Base-by-base conservation (phyloP, 64 coral and sea anemone species). In the Montipora efflorescens region DNA sequence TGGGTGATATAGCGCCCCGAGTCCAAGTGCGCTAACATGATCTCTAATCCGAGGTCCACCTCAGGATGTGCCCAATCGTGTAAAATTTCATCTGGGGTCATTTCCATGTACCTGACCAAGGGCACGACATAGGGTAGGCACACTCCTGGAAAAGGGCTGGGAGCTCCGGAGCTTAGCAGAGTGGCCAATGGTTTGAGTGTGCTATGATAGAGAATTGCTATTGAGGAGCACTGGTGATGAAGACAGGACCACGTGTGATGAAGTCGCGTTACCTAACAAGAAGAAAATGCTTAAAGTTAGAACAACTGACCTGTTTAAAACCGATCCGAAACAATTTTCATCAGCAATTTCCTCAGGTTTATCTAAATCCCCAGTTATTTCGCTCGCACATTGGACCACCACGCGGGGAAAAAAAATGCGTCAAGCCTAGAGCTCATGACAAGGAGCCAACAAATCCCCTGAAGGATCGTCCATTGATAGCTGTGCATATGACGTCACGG, bases 231-330 rank as follows among this genome's bases (percentile, higher is more conserved):
- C 78, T 94, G 96, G 71, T 95, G 96, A 25, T 98, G 96, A 18
- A 98, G 92, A 59, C 96, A 97, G 5, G 96, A 98, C 96, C 96
- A 98, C 7, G 96, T 95, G 77, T 98, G 96, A 64, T 98, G 96
- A 67, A 98, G 90, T 5, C 96, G 93, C 9, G 92, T 95, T 53
- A 98, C 89, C 96, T 98, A 12, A 59, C 18, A 4, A 86, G 20
- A 47, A 89, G 48, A 48, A 9, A 80, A 70, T 7, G 43, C 67
- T 52, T 57, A 0, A 3, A 70, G 83, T 75, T 57, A 55, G 85
- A 75, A 21, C 22, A 71, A 23, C 68, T n/a, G 21, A 71, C 68
- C 5, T 3, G 62, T 0, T 18, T 9, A 67, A 18, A 67, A 55
- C 61, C 61, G 14, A 64, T 36, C 36, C 61, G 1, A 4, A 64